Evolutionary conservation across 2,797 vertebrate species (phyloP).

Genomic region (Scolopax bukidnonensis): DNA sequence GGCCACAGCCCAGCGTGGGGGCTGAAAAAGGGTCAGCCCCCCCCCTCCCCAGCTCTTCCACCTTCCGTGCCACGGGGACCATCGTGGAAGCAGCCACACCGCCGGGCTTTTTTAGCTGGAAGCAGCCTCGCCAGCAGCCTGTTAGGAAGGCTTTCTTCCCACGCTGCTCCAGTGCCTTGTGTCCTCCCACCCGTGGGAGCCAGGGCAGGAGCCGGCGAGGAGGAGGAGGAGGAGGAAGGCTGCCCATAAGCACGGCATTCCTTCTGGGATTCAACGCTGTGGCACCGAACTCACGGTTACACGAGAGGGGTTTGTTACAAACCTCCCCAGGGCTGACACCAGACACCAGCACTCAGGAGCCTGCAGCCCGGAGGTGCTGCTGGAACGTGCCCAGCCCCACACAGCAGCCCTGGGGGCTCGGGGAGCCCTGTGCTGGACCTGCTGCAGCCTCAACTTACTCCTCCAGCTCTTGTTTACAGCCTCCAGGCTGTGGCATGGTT

Average conservation of each 20-base stretch:
- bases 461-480: background rate
- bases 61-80: background rate
- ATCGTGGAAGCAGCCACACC: background rate
- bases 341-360: background rate
- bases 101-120: background rate
- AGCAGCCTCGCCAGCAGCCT: background rate
- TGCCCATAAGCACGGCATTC: background rate
- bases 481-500: background rate
- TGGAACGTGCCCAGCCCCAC: background rate
- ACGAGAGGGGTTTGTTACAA: background rate
- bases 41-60: background rate
- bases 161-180: background rate
- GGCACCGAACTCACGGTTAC: background rate
- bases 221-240: background rate
- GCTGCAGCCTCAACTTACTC: accelerated
- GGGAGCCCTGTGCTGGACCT: accelerated
- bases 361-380: background rate
- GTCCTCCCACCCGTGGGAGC: background rate
- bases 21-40: background rate
- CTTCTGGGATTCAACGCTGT: background rate
- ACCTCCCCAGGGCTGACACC: background rate
- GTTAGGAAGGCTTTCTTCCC: constrained; percentile 20
- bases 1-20: background rate
- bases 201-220: background rate
- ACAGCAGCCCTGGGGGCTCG: accelerated